These are phyloP conservation scores for Hippocampus mohnikei DNA, from an alignment of 2,113 vertebrate species.

Conservation along the genomic window DNA sequence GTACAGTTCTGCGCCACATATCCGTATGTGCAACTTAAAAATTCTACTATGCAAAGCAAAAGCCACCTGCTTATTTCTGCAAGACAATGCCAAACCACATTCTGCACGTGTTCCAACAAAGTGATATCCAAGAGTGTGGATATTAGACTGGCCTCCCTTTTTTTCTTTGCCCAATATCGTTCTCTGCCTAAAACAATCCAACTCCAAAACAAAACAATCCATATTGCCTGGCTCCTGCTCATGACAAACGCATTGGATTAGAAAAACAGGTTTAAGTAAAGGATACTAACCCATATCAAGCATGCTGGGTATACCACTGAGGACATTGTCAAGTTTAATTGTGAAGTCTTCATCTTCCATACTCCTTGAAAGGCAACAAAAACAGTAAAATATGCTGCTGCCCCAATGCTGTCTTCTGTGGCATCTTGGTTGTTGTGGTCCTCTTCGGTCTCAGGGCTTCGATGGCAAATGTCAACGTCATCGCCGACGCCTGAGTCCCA, in stretches of 20 bases:
- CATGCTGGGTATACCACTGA: constrained; percentile 83
- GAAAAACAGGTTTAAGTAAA: not conserved
- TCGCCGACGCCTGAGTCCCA: constrained; percentile 85
- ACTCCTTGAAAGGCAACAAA: constrained; percentile 90
- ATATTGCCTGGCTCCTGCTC: no score
- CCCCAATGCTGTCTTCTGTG: constrained; percentile 9
- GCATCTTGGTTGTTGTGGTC: constrained; percentile 20
- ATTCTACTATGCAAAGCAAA: no score
- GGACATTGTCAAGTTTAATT: constrained; percentile 81
- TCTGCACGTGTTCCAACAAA: no score
- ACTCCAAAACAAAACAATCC: no score
- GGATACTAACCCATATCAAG: constrained; percentile 84
- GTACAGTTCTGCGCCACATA: no score
- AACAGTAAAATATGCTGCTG: constrained; percentile 77
- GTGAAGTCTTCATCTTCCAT: constrained; percentile 88
- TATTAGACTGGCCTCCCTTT: no score
- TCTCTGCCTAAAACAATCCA: no score
- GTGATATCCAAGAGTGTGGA: no score
- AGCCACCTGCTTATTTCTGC: no score
- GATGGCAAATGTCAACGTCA: constrained; percentile 59
- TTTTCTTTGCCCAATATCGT: no score
- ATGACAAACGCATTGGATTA: not conserved
- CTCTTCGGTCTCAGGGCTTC: constrained; percentile 44
- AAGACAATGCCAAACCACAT: no score
- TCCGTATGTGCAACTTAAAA: no score